These are phyloP conservation scores for Drosophila funebris DNA, from an alignment of 1,140 invertebrate species.

Conservation along the genomic window DNA sequence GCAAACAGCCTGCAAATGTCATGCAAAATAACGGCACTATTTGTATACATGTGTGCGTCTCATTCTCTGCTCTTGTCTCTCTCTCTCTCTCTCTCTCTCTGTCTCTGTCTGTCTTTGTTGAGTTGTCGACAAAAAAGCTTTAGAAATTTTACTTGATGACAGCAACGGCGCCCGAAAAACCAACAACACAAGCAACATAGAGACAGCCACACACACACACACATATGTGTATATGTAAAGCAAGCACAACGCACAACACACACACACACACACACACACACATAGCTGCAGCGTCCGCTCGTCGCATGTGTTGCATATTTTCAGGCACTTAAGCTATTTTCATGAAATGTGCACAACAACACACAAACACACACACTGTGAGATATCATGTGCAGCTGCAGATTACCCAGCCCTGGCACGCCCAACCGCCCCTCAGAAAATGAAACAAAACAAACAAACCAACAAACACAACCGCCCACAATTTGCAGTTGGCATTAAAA, in stretches of 20 bases:
- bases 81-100: constrained; percentile 5
- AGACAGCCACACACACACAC: constrained; percentile 21
- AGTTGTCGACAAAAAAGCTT: constrained; percentile 47
- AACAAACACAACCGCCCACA: constrained; percentile 20
- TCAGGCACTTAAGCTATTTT: constrained; percentile 80
- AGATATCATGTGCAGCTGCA: constrained; percentile 40
- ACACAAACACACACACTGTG: constrained; percentile 19
- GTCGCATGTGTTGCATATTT: constrained; percentile 74
- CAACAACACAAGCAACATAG: constrained; percentile 46
- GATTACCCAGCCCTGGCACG: constrained; percentile 35
- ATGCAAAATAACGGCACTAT: constrained; percentile 49
- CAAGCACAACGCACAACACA: constrained; percentile 10
- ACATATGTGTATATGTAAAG: neutral
- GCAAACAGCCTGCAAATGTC: constrained; percentile 46
- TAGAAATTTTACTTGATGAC: constrained; percentile 58
- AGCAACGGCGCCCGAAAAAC: constrained; percentile 52
- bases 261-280: neutral
- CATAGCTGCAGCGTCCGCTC: neutral
- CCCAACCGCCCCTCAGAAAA: neutral
- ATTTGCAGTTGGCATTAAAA: constrained; percentile 11
- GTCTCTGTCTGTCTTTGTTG: neutral
- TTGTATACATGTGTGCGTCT: constrained; percentile 27
- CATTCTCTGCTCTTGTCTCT: constrained; percentile 17
- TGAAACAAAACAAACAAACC: neutral
- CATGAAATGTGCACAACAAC: constrained; percentile 65